Base-by-base conservation (phyloP, 1,140 invertebrate species). In the Drosophila setifemur region DNA sequence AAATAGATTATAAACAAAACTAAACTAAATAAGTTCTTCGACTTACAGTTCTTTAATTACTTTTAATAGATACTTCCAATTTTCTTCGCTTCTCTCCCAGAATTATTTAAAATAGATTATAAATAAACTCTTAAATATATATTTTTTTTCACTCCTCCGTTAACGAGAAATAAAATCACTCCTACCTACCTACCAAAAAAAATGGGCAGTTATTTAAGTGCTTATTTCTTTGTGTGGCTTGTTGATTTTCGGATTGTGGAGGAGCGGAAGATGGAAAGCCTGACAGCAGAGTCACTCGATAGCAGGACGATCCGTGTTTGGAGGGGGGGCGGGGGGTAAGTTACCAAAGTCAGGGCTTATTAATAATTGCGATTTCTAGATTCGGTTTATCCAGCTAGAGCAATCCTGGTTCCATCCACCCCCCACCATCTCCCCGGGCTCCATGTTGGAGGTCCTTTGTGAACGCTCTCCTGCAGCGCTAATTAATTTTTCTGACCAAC, bases 401-500 rank as follows among this genome's bases (percentile, higher is more conserved):
- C 23, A 43, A 44, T 57, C 52, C 19, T 28, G n/a, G n/a, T n/a
- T n/a, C n/a, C n/a, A n/a, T n/a, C 21, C 28, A 4, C 35, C 33
- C 33, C 14, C 25, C 19, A 19, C 8, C 19, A 31, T 28, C 18
- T 2, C 42, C 66, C 21, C 21, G 26, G 26, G 6, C 26, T 29
- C 42, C 40, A 6, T 21, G 23, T 16, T 33, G 39, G 54, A 28
- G 45, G 67, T 55, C 45, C 57, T 60, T 72, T 50, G 39, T 60
- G 40, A 78, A 58, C 57, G 79, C 79, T 47, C 79, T 86, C 81
- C 81, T 81, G 81, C 81, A 87, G 81, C 75, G 81, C 81, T 86
- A 86, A 86, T 86, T 86, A 86, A 86, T 86, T 86, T 86, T 73
- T 69, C 75, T 81, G 81, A 73, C 81, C 75, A 86, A 58, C 75